Evolutionary conservation across 2,888 invertebrate species (phyloP).

Genomic region (Parnassius apollo): DNA sequence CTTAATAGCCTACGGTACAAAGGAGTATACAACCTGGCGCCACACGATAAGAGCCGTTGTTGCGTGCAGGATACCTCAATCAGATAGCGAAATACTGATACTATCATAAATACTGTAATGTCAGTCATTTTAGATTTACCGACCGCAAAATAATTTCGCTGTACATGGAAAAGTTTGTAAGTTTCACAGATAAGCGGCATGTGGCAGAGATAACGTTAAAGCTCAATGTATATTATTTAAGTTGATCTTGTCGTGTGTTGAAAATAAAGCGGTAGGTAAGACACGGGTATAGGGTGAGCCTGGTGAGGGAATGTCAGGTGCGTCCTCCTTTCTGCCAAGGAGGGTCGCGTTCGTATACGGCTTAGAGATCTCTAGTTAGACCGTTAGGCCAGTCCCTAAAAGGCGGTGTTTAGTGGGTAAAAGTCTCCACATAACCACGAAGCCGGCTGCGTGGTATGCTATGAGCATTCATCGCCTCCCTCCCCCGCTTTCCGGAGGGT

Average conservation of each 20-base stretch:
- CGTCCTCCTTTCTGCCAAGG: too few species aligned
- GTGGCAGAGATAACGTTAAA: background rate
- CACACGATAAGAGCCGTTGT: conserved; percentile 1
- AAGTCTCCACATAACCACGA: too few species aligned
- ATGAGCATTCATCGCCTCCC: too few species aligned
- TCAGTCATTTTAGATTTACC: conserved; percentile 25
- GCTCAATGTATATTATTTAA: conserved; percentile 14
- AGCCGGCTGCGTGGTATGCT: too few species aligned
- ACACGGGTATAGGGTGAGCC: background rate
- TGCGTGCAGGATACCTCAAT: background rate
- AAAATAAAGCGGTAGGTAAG: background rate
- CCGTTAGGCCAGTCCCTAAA: too few species aligned
- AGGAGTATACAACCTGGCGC: conserved; percentile 8
- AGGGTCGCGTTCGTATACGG: too few species aligned
- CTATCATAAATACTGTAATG: conserved; percentile 29
- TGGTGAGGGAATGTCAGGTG: background rate
- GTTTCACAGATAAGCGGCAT: conserved; percentile 13
- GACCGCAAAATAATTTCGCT: conserved; percentile 25
- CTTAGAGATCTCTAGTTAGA: too few species aligned
- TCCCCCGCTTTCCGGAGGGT: too few species aligned
- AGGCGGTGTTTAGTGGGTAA: too few species aligned
- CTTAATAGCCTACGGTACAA: conserved; percentile 13
- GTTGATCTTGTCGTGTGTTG: background rate
- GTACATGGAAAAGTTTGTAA: conserved; percentile 23
- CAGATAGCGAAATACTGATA: conserved; percentile 26